A percentile compares a stretch with the other conserved stretches of the same genome.
Evolutionary conservation across 2,888 invertebrate species (phyloP).

Genomic region (Amblyjoppa fuscipennis): DNA sequence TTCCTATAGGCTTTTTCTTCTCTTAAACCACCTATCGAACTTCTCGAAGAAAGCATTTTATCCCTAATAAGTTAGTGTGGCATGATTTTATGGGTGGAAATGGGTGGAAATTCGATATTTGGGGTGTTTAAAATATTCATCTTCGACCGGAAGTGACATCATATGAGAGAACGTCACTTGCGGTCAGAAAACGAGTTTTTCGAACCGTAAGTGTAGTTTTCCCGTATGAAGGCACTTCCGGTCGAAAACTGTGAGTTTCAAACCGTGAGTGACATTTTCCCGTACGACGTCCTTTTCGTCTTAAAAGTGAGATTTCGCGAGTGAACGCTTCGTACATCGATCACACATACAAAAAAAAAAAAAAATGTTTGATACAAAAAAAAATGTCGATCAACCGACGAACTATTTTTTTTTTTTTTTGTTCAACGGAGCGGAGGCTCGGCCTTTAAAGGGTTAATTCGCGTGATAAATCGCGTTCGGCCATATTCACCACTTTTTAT

Average conservation of each 20-base stretch:
- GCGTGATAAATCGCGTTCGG: too few species aligned
- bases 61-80: neutral
- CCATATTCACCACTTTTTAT: neutral
- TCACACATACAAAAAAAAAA: neutral
- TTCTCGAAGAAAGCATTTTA: neutral
- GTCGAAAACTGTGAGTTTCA: too few species aligned
- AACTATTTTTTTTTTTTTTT: too few species aligned
- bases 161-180: too few species aligned
- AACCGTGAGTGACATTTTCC: too few species aligned
- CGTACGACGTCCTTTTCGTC: too few species aligned
- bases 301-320: too few species aligned
- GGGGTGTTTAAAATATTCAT: neutral
- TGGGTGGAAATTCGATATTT: neutral
- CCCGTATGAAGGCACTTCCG: too few species aligned
- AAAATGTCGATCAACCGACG: neutral
- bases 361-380: neutral
- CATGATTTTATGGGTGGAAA: neutral
- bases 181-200: neutral
- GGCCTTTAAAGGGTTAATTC: neutral
- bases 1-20: conserved; percentile 10
- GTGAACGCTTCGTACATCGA: too few species aligned
- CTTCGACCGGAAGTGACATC: too few species aligned
- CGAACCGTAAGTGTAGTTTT: too few species aligned
- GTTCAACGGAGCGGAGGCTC: neutral
- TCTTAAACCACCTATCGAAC: neutral